Base-by-base conservation (phyloP, 2,888 invertebrate species). In the Galeruca laticollis region DNA sequence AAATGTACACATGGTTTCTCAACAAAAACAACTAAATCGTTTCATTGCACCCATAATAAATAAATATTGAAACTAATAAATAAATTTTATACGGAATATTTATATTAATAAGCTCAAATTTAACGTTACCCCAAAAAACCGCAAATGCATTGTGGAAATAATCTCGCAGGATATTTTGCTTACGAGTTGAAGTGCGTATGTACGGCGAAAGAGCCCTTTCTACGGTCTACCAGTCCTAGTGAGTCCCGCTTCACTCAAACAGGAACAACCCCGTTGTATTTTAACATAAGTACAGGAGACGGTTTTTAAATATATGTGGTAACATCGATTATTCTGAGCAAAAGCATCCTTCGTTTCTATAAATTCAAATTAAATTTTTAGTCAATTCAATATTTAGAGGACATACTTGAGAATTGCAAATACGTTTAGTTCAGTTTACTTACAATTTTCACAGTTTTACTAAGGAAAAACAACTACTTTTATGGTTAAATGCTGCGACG, bases 141-240 rank as follows among this genome's bases (percentile, higher is more conserved):
- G 49, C 60, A 60, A 21, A 62, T 49, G 57, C 61, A 51, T 60
- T 49, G 49, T 61, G 31, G 31, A 49, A 20, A 49, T 49, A 60
- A 61, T 61, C 49, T 73, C 70, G 71, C 70, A 71, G 74, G 76
- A 74, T 77, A 78, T 79, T 79, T 79, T 78, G 77, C 77, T 79
- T 79, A 77, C 76, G 77, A 78, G 76, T 75, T 78, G 70, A 74
- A 79, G 81, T 81, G 79, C 77, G 77, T 79, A 78, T 78, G 76
- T 65, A 26, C 37, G 15, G 74, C 78, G 71, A 71, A 77, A 77
- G 77, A 74, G 76, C 78, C 77, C 77, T 75, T 71, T 72, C 74
- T 64, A 79, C 77, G 77, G 78, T 75, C 77, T 79, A 78, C 79
- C 78, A 60, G 40, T 54, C 54, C 26, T 10, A 54, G 26, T 54